These are phyloP conservation scores for Ia io DNA, from an alignment of 2,113 vertebrate species.

Conservation along the genomic window DNA sequence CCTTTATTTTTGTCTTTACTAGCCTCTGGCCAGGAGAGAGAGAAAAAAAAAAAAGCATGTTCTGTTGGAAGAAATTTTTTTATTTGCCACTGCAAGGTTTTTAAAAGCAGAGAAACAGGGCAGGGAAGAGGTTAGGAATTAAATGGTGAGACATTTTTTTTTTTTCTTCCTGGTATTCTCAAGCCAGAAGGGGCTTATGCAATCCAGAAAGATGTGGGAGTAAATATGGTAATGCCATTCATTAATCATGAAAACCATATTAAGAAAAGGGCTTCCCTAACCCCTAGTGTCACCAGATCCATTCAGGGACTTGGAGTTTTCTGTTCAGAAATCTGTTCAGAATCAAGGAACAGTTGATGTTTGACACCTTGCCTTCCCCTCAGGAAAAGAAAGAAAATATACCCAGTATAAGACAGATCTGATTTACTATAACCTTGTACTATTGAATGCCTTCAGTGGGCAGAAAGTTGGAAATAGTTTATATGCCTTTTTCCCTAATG, in stretches of 20 bases:
- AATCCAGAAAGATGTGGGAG: conserved; percentile 40
- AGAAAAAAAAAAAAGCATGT: background rate
- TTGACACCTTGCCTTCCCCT: background rate
- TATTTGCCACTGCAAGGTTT: background rate
- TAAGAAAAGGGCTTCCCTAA: conserved; percentile 27
- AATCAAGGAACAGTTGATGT: conserved; percentile 2
- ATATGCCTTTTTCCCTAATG: conserved; percentile 26
- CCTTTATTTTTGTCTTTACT: background rate
- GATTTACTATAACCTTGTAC: background rate
- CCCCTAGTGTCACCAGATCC: background rate
- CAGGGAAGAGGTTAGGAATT: background rate
- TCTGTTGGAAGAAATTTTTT: background rate
- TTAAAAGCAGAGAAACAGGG: background rate
- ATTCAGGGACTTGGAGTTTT: background rate
- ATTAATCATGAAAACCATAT: conserved; percentile 45
- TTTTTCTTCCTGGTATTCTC: conserved; percentile 12
- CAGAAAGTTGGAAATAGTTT: background rate
- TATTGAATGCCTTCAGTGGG: background rate
- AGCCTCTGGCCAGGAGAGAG: background rate
- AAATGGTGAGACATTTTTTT: background rate
- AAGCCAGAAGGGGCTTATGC: background rate
- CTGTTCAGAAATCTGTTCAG: background rate
- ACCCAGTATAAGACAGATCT: background rate
- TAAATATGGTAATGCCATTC: background rate
- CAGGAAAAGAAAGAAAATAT: background rate